A percentile compares a stretch with the other conserved stretches of the same genome.
Conservation (phyloP, 1,140 invertebrate species). For the Solenopsis invicta region DNA sequence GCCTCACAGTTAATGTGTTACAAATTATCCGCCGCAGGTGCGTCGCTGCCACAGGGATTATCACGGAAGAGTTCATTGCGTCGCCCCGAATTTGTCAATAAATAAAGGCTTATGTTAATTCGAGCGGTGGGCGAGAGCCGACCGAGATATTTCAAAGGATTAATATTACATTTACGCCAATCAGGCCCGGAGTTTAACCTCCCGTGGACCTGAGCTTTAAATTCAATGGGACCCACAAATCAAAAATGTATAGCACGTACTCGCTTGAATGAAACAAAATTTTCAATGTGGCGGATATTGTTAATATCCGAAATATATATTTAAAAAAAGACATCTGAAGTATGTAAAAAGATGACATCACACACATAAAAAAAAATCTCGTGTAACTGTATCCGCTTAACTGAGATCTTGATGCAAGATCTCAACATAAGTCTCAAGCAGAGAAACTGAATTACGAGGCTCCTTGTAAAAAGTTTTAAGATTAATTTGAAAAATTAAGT, state of each 20-base stretch:
- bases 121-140: slow-evolving; percentile 9
- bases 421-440: not conserved
- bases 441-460: not conserved
- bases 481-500: not conserved
- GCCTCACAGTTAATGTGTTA: slow-evolving; percentile 24
- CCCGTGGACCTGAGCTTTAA: not conserved
- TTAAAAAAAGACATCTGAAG: not conserved
- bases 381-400: not conserved
- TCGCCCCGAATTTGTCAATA: slow-evolving; percentile 46
- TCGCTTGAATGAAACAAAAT: slow-evolving; percentile 20
- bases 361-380: not conserved
- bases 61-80: slow-evolving; percentile 43
- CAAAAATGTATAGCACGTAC: not conserved
- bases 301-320: not conserved
- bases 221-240: slow-evolving; percentile 8
- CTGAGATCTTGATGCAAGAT: not conserved
- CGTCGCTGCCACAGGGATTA: slow-evolving; percentile 26
- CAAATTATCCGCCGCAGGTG: slow-evolving; percentile 37
- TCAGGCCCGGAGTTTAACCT: slow-evolving; percentile 31
- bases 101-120: slow-evolving; percentile 57
- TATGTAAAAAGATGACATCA: not conserved
- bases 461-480: not conserved
- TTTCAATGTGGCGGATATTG: slow-evolving; percentile 4
- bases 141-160: slow-evolving; percentile 47
- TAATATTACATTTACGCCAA: slow-evolving; percentile 40